Evolutionary conservation across 2,113 vertebrate species (phyloP), one percentile per base, ranked within the genome.

Genomic region (Nothoprocta perdicaria): DNA sequence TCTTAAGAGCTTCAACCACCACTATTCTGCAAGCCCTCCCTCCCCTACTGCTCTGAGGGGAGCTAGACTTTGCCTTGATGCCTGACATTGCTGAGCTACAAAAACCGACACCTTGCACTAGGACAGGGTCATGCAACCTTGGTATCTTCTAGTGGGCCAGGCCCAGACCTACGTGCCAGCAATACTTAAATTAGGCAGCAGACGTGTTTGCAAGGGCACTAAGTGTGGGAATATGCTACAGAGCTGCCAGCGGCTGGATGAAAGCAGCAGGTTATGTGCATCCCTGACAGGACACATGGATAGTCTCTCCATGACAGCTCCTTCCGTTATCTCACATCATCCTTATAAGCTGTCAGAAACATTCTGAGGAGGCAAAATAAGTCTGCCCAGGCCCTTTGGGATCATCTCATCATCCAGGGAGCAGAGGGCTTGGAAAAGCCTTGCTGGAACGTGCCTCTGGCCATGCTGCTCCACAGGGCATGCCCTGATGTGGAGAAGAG

Each of bases 181-280:
- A 82, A 4, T 26, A 11, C 53, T 35, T 1, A 0, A 18, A 22
- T 1, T 52, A 2, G 41, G 43, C 53, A 77, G 55, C 19, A 29
- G 16, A 35, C 11, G 35, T 62, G 53, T 9, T n/a, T 38, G 22
- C 14, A 2, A 11, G 41, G 80, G 55, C 65, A 74, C 10, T 50
- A 45, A 22, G 10, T 0, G 1, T 55, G 38, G 45, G 21, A 78
- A 6, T 0, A 0, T 45, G 38, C 66, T 74, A 41, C 41, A 63
- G 66, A 31, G 26, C 8, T 48, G 68, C 29, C 46, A 61, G 21
- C 14, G 86, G 65, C 7, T 31, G 45, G 31, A 19, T 22, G 50
- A 22, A 35, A 68, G 50, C 29, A 29, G 53, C 53, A 57, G 27
- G 26, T 27, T 55, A 17, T 41, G 65, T 80, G n/a, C 45, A 58